phyloP scores from a whole-genome alignment of 2,113 vertebrate genomes.

The Emydura subglobosa region DNA sequence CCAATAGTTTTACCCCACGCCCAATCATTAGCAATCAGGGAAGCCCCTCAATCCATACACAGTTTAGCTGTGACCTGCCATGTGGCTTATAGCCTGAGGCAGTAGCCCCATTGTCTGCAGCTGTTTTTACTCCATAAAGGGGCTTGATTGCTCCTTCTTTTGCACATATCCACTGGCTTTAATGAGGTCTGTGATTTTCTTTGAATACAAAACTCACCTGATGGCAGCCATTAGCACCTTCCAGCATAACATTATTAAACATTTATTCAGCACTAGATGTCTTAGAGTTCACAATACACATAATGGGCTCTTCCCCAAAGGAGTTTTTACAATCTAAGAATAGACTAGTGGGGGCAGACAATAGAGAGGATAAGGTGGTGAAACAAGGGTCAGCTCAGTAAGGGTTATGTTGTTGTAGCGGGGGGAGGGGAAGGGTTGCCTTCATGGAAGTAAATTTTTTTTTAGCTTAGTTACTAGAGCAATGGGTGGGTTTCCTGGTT shows the following conservation, averaged over 20 bases:
- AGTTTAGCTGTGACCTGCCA: background rate
- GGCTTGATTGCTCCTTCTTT: background rate
- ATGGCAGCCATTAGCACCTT: background rate
- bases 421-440: background rate
- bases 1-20: background rate
- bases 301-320: background rate
- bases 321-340: background rate
- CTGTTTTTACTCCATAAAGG: background rate
- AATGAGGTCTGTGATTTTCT: background rate
- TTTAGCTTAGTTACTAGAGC: background rate
- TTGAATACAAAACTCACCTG: fast-evolving
- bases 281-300: background rate
- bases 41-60: background rate
- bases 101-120: background rate
- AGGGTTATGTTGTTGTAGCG: background rate
- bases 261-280: background rate
- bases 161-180: background rate
- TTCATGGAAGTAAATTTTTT: background rate
- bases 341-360: background rate
- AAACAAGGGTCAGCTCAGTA: fast-evolving
- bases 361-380: fast-evolving
- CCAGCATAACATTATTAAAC: background rate
- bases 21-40: background rate
- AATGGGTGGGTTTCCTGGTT: background rate
- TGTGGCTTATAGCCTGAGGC: background rate